phyloP scores from a whole-genome alignment of 2,797 vertebrate genomes.

The Lemur catta region DNA sequence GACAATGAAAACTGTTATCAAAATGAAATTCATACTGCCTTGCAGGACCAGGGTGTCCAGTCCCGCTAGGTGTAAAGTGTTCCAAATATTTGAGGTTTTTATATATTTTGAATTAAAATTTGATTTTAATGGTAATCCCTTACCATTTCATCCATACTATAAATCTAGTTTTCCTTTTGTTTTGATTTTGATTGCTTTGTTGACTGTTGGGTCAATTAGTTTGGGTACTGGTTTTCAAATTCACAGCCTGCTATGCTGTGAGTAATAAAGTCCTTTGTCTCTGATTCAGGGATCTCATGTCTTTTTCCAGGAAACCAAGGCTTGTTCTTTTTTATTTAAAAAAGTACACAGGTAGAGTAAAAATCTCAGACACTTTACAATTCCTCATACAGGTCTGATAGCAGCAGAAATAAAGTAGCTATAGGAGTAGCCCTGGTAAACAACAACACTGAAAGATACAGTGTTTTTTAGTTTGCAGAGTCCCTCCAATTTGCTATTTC shows the following conservation, averaged over 20 bases:
- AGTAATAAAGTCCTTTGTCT: background rate
- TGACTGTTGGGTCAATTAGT: background rate
- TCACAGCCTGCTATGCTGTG: background rate
- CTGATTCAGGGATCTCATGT: background rate
- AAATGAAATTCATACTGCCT: background rate
- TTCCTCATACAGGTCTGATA: background rate
- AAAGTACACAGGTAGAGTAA: background rate
- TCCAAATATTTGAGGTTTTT: too few relatives aligned
- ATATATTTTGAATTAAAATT: too few relatives aligned
- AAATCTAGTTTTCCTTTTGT: background rate
- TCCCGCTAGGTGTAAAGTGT: too few relatives aligned
- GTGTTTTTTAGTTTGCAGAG: background rate
- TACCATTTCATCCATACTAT: background rate
- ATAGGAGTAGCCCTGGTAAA: background rate
- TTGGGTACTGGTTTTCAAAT: conserved; percentile 5
- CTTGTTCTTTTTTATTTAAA: background rate
- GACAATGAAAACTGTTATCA: background rate
- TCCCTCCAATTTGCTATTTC: background rate
- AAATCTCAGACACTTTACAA: background rate
- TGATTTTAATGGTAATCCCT: background rate
- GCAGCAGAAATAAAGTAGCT: background rate
- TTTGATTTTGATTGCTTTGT: background rate
- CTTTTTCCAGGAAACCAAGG: background rate
- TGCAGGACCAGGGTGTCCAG: too few relatives aligned
- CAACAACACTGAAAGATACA: background rate